These are phyloP conservation scores for Temnopleurus reevesii DNA, from an alignment of 53 echinoderm and acorn worm genomes.

Conservation along the genomic window DNA sequence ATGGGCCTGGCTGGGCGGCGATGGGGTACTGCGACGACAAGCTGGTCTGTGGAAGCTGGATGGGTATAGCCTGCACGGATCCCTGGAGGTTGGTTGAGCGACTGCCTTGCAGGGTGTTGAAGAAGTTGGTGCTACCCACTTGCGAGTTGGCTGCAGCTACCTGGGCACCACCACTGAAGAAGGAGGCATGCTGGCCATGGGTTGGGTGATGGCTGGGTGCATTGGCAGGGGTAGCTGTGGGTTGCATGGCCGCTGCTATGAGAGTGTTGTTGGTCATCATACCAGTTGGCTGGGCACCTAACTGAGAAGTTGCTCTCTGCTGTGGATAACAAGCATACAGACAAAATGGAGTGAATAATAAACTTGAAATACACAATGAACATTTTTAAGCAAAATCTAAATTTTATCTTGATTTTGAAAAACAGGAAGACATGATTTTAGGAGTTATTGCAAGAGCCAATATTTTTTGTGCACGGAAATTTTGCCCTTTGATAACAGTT, in stretches of 20 bases:
- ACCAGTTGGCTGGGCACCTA: slow-evolving; percentile 33
- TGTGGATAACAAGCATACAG: slow-evolving; percentile 10
- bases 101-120: slow-evolving; percentile 48
- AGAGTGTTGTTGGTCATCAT: slow-evolving; percentile 41
- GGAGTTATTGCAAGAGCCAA: too few species aligned
- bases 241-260: slow-evolving; percentile 46
- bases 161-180: slow-evolving; percentile 51
- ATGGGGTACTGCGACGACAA: slow-evolving; percentile 35
- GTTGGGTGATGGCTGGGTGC: slow-evolving; percentile 21
- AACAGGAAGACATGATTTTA: too few species aligned
- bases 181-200: slow-evolving; percentile 50
- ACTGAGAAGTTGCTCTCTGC: slow-evolving; percentile 41
- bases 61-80: slow-evolving; percentile 43
- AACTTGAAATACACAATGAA: too few species aligned
- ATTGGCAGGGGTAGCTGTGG: background rate
- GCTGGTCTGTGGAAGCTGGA: slow-evolving; percentile 38
- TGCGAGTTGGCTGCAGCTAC: slow-evolving; percentile 46
- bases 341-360: too few species aligned
- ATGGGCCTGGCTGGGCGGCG: background rate
- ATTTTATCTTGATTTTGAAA: too few species aligned
- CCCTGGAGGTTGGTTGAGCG: slow-evolving; percentile 44
- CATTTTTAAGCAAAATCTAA: too few species aligned
- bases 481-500: too few species aligned
- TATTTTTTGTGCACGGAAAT: too few species aligned
- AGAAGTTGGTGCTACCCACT: slow-evolving; percentile 56